Conservation (phyloP, 2,113 vertebrate species). For the Sylvia atricapilla region DNA sequence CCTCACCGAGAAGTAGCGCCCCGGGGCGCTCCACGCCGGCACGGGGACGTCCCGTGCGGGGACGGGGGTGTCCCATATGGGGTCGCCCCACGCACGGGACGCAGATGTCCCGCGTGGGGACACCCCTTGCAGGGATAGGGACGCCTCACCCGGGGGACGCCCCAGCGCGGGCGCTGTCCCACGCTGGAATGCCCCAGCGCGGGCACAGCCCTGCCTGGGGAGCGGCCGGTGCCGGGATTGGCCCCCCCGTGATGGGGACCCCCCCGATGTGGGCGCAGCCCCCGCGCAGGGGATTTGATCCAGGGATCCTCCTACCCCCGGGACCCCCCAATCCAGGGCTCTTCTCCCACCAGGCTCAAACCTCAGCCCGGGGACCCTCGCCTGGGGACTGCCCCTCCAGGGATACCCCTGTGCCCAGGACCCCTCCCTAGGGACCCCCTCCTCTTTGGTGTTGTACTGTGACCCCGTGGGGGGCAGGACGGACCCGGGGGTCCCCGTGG, state of each 20-base stretch:
- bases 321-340: not conserved
- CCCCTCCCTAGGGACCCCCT: not conserved
- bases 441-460: conserved; percentile 35
- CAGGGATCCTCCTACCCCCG: conserved; percentile 11
- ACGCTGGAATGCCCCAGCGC: not conserved
- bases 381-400: not conserved
- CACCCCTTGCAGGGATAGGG: not conserved
- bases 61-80: not conserved
- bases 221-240: not conserved
- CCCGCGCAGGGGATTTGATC: not conserved
- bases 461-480: not conserved
- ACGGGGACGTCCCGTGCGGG: rapidly evolving
- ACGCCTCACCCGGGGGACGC: not conserved
- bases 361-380: not conserved
- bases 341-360: not conserved
- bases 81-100: not conserved
- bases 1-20: conserved; percentile 87
- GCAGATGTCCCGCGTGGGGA: not conserved
- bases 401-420: not conserved
- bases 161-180: rapidly evolving
- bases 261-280: not conserved
- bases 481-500: not conserved
- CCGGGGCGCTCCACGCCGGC: rapidly evolving
- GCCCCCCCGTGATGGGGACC: not conserved
- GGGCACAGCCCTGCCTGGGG: not conserved